These are phyloP conservation scores for Orthosia gracilis DNA, from an alignment of 2,888 invertebrate species.

Conservation along the genomic window DNA sequence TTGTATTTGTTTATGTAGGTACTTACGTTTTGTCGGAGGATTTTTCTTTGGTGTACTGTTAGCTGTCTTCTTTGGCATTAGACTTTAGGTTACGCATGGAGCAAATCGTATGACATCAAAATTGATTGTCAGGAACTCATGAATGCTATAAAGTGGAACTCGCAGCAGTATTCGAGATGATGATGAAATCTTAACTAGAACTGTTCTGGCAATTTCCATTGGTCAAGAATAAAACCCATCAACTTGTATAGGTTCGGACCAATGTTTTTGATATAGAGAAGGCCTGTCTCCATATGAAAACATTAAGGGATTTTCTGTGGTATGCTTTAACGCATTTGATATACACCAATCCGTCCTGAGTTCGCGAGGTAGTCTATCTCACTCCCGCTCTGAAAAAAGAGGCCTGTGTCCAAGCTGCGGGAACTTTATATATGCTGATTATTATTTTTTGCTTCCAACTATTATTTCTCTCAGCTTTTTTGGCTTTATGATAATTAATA, in stretches of 20 bases:
- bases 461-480: background rate
- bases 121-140: background rate
- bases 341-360: background rate
- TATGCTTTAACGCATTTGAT: background rate
- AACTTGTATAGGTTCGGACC: background rate
- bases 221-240: background rate
- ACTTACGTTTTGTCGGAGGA: background rate
- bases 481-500: background rate
- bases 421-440: background rate
- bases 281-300: background rate
- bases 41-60: background rate
- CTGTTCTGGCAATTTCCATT: background rate
- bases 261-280: background rate
- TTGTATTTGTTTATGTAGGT: slow-evolving; percentile 12
- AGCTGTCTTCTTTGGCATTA: background rate
- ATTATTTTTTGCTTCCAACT: background rate
- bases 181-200: too few relatives aligned
- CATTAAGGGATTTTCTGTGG: background rate
- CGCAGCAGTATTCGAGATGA: background rate
- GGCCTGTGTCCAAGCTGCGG: background rate
- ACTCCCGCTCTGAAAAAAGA: background rate
- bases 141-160: background rate
- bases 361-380: too few relatives aligned
- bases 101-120: background rate
- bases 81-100: background rate